These are phyloP conservation scores for Fabriciana adippe DNA, from an alignment of 2,888 invertebrate genomes.

Conservation along the genomic window DNA sequence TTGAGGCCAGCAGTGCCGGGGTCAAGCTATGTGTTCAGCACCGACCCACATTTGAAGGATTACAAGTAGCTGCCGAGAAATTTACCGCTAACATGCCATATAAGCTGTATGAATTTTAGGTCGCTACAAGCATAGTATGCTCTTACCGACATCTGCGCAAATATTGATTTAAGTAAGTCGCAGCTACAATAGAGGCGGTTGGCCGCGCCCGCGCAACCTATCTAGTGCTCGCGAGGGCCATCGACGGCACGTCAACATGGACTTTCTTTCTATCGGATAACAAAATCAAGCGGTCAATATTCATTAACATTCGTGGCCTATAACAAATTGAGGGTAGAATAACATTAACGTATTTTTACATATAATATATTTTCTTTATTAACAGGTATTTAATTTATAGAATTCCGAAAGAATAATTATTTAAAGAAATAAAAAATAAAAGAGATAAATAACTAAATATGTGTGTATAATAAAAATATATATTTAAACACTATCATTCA, in stretches of 20 bases:
- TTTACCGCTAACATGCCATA: conserved; percentile 82
- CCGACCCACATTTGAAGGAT: conserved; percentile 81
- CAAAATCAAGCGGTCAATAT: conserved; percentile 29
- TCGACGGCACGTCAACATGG: conserved; percentile 45
- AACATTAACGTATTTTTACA: conserved; percentile 13
- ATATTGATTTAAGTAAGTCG: conserved; percentile 81
- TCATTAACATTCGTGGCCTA: conserved; percentile 15
- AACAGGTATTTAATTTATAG: background rate
- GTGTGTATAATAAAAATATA: background rate
- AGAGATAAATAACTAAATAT: background rate
- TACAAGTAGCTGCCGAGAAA: conserved; percentile 80
- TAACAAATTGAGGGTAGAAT: conserved; percentile 16
- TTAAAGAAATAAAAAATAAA: background rate
- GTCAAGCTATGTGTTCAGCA: conserved; percentile 77
- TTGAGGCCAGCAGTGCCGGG: conserved; percentile 65
- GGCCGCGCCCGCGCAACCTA: conserved; percentile 54
- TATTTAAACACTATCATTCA: too few species aligned
- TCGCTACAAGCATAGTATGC: conserved; percentile 79
- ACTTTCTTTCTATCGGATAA: conserved; percentile 34
- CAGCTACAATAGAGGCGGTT: conserved; percentile 66
- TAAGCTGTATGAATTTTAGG: conserved; percentile 82
- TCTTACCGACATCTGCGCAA: conserved; percentile 82
- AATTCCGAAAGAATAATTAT: background rate
- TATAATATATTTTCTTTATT: background rate
- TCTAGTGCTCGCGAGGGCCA: conserved; percentile 49